These are phyloP conservation scores for Phymorhynchus buccinoides DNA, from an alignment of 1,140 invertebrate genomes.

Conservation along the genomic window DNA sequence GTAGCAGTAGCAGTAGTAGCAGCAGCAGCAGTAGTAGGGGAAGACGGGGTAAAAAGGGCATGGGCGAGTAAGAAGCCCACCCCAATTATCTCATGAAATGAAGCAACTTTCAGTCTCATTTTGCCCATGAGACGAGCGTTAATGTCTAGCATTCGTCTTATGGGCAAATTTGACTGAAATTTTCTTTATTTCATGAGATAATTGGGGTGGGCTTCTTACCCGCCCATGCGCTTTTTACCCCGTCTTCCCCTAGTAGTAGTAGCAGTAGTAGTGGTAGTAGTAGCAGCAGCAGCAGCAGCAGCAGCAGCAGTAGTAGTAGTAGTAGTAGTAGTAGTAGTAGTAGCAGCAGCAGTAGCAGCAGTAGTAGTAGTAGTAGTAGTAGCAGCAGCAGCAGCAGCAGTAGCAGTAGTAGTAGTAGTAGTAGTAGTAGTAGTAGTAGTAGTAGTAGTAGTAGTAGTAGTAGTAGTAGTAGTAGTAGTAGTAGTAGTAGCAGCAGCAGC, in stretches of 20 bases:
- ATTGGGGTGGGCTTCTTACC: too few species aligned
- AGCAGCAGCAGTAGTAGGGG: too few species aligned
- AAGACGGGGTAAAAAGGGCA: too few species aligned
- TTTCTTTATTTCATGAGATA: too few species aligned
- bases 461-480: slow-evolving; percentile 39
- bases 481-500: slow-evolving; percentile 43
- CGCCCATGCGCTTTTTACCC: too few species aligned
- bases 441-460: slow-evolving; percentile 35
- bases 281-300: slow-evolving; percentile 19
- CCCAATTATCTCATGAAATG: too few species aligned
- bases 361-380: slow-evolving; percentile 34
- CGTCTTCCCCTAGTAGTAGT: too few species aligned
- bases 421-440: slow-evolving; percentile 31
- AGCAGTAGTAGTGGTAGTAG: slow-evolving; percentile 21
- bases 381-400: slow-evolving; percentile 37
- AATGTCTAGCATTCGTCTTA: too few species aligned
- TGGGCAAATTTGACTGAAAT: too few species aligned
- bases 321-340: slow-evolving; percentile 45
- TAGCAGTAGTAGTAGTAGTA: slow-evolving; percentile 3
- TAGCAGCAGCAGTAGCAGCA: slow-evolving; percentile 39
- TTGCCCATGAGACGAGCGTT: too few species aligned
- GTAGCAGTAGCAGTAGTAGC: slow-evolving; percentile 34
- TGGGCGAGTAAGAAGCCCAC: too few species aligned
- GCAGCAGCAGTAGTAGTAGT: slow-evolving; percentile 39
- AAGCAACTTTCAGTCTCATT: too few species aligned